Evolutionary conservation across 92 coral and sea anemone species (phyloP), one percentile per base, ranked within the genome.

Genomic region (Phymanthus crucifer): DNA sequence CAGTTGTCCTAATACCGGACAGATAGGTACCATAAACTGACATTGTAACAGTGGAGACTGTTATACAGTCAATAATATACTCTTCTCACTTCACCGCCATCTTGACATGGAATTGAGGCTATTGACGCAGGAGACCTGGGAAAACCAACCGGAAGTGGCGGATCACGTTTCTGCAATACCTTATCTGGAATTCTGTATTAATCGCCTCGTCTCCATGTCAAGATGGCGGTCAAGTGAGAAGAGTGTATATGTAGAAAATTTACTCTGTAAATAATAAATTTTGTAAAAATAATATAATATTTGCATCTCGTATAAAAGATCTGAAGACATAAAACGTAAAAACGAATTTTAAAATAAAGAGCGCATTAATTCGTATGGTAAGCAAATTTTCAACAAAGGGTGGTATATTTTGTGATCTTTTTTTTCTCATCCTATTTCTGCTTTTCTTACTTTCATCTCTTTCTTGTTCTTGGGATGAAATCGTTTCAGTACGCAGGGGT

Each of bases 201-300:
- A n/a, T n/a, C n/a, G n/a, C n/a, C n/a, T n/a, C n/a, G n/a, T n/a
- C n/a, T n/a, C n/a, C n/a, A n/a, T n/a, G n/a, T n/a, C n/a, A n/a
- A n/a, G n/a, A n/a, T n/a, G n/a, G n/a, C n/a, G n/a, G n/a, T n/a
- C n/a, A n/a, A n/a, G n/a, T n/a, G n/a, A n/a, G n/a, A n/a, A n/a
- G n/a, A n/a, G n/a, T n/a, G n/a, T n/a, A 75, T 75, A 27, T 27
- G 32, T 27, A 61, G 34, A 61, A 31, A 4, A 11, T 32, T 16
- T 32, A 32, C 57, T 50, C 70, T 21, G 67, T 54, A 35, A 52
- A 47, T 31, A 50, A 75, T 75, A 52, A 2, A 52, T 54, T 52
- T 75, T 75, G 26, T 52, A 37, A 75, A 75, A 61, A 52, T 77
- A 77, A 77, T 54, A 76, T 32, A 77, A 77, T 36, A 67, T 54